Evolutionary conservation across 2,888 invertebrate species (phyloP).

Genomic region (Incurvaria masculella): DNA sequence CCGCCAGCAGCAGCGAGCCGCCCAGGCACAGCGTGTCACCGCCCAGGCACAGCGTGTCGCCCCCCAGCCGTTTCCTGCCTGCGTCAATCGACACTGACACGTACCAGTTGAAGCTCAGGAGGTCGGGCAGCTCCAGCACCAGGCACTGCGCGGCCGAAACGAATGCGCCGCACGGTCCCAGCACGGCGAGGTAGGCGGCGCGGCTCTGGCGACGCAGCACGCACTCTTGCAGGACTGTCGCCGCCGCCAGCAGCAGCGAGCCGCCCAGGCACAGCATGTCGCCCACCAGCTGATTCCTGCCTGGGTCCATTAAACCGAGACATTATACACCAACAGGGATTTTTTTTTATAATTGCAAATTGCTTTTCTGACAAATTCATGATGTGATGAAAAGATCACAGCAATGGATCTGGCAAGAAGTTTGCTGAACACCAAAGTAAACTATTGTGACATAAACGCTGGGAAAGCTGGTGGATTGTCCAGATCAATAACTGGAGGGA

Average conservation of each 20-base stretch:
- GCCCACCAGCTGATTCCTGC: constrained; percentile 74
- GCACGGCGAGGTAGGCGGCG: constrained; percentile 76
- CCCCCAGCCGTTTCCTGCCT: constrained; percentile 74
- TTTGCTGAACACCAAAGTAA: too few species aligned
- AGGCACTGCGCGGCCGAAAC: constrained; percentile 77
- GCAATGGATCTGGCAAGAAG: too few species aligned
- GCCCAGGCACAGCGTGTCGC: too few species aligned
- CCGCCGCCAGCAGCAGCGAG: constrained; percentile 73
- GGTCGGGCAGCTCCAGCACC: constrained; percentile 67
- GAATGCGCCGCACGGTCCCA: constrained; percentile 77
- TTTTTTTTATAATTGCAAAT: background rate
- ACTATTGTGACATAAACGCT: too few species aligned
- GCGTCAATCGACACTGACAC: too few species aligned
- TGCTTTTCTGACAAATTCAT: too few species aligned
- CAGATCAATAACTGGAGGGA: too few species aligned
- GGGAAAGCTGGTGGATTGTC: too few species aligned
- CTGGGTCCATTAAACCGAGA: constrained; percentile 38
- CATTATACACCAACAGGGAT: background rate
- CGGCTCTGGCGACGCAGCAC: constrained; percentile 74
- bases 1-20: constrained; percentile 74
- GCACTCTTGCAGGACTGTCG: constrained; percentile 79
- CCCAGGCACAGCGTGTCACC: constrained; percentile 80
- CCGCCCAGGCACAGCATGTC: constrained; percentile 79
- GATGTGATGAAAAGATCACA: too few species aligned
- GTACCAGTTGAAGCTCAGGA: constrained; percentile 66